Base-by-base conservation (phyloP, 2,888 invertebrate genomes). In the Synanthedon tipuliformis region DNA sequence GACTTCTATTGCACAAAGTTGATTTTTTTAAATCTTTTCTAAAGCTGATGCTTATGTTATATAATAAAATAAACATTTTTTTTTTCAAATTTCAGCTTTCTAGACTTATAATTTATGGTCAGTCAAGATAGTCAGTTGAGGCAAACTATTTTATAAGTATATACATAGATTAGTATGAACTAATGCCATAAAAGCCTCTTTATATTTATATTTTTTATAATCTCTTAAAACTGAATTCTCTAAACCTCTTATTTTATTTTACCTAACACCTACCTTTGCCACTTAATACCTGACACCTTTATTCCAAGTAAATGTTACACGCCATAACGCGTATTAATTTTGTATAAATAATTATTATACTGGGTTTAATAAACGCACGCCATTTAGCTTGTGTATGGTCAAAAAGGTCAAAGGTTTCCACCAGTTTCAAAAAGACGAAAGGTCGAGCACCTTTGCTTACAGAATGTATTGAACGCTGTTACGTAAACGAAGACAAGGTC, bases 221-320 rank as follows among this genome's bases (percentile, higher is more conserved):
- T 34, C 34, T 10, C 8, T 34, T 34, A 10, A 34, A 34, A 34
- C 8, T 10, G 34, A 34, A 34, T 7, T 34, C 34, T 34, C 10
- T 34, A 34, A 34, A 34, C 34, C 7, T 10, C 3, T 34, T 34
- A 34, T 10, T 34, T 34, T 10, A 34, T 34, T 34, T 34, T 34
- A 34, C 34, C 34, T 34, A 34, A 34, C 34, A 34, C 52, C 51
- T 54, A 34, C 52, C 51, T 54, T 41, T 56, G 53, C 57, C 53
- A 18, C 34, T 49, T 54, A 54, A 51, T 27, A 45, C 45, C 48
- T 52, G 34, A 50, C 40, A 48, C 15, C 40, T 52, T n/a, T 13
- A 15, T n/a, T 13, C 13, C 8, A 12, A 60, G 57, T 56, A 55
- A 56, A 58, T 56, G 60, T 54, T 54, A 55, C 56, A 54, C 53